Evolutionary conservation across 2,797 vertebrate species (phyloP), one percentile per base, ranked within the genome.

Genomic region (Vireo griseus): DNA sequence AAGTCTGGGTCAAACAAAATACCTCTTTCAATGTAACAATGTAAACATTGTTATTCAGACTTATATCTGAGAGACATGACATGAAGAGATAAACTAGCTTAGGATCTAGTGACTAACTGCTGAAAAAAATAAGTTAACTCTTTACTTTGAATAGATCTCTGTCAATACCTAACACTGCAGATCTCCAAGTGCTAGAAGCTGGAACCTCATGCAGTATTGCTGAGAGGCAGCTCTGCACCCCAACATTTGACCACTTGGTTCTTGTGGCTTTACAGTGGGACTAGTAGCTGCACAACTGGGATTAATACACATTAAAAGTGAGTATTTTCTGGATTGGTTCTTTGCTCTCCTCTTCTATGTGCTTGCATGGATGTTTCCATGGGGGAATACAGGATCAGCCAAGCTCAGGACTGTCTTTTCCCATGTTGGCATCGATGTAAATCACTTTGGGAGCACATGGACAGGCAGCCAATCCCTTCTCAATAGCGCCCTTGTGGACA

Each of bases 371-470:
- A 42, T 11, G 14, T 35, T 81, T 40, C 39, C 31, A 21, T 13
- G 18, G 7, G 7, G 10, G 7, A 52, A 11, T 0, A 2, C 0
- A 50, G 15, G 29, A 55, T 26, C 40, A 67, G 31, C 10, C 21
- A 67, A 68, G 33, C 39, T 75, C 47, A 51, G 47, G 14, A 76
- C 22, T 15, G 8, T 50, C 39, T 45, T 16, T 26, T 25, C 37
- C 40, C 37, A 20, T 5, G 8, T 29, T 0, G 0, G 28, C 45
- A 51, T 5, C 0, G 1, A 20, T 0, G 0, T 47, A n/a, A 37
- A 62, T 57, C 61, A 8, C 31, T 67, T 37, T 13, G 29, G 31
- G 62, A 72, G 17, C 15, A 5, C 7, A 4, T 11, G 39, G 44
- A 20, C 35, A 69, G 31, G 25, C 22, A 85, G 40, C 16, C 39